Percentiles rank a stretch among this genome's conserved stretches.
Evolutionary conservation across 2,113 vertebrate genomes (phyloP).

Genomic region (Catharus fuscescens): DNA sequence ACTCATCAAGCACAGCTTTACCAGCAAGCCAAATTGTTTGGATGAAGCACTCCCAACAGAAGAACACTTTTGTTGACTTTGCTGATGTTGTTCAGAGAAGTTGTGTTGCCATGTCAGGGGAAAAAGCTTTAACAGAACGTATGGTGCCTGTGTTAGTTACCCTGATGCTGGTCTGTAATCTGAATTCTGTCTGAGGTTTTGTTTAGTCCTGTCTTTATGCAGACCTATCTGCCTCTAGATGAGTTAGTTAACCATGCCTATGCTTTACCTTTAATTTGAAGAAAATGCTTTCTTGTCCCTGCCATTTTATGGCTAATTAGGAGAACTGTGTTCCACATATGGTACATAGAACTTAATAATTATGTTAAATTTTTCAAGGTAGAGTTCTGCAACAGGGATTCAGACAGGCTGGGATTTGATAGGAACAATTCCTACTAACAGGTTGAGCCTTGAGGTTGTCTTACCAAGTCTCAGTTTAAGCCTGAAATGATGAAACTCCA

Average conservation of each 20-base stretch:
- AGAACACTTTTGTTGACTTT: constrained; percentile 43
- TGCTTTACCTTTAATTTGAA: not conserved
- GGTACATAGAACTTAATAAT: not conserved
- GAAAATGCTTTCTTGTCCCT: not conserved
- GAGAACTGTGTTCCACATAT: not conserved
- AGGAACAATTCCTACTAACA: not conserved
- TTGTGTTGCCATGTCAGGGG: constrained; percentile 7
- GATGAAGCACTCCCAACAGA: not conserved
- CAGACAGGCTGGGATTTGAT: not conserved
- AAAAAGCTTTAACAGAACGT: not conserved
- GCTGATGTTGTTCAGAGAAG: constrained; percentile 24
- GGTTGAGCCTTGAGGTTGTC: not conserved
- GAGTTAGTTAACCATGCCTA: not conserved
- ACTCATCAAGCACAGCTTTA: constrained; percentile 9
- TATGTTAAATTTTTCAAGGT: not conserved
- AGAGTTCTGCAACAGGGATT: not conserved
- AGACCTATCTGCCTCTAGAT: not conserved
- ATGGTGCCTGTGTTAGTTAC: not conserved
- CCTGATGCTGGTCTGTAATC: not conserved
- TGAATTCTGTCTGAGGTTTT: not conserved
- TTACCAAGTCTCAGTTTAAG: not conserved
- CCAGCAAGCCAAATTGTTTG: constrained; percentile 41
- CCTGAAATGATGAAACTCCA: not conserved
- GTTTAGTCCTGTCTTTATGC: not conserved
- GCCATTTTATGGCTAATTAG: not conserved